Conservation (phyloP, 2,888 invertebrate species). For the Hemistola chrysoprasaria region DNA sequence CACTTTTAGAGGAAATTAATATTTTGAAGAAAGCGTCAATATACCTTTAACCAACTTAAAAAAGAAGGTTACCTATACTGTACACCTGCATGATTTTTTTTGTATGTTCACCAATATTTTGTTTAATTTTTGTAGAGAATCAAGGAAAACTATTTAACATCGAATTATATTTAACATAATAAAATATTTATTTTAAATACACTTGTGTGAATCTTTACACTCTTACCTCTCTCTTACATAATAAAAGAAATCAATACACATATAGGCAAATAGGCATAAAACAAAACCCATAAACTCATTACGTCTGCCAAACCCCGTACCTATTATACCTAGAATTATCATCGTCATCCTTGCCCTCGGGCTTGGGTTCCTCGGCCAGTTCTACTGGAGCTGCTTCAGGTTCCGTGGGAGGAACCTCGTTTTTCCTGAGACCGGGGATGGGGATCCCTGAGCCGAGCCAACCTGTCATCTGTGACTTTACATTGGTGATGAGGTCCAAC, state of each 20-base stretch:
- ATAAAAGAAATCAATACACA: slow-evolving; percentile 6
- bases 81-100: too few relatives aligned
- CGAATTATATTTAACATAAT: too few relatives aligned
- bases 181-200: too few relatives aligned
- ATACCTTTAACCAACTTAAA: too few relatives aligned
- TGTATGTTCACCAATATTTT: too few relatives aligned
- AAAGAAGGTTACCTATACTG: too few relatives aligned
- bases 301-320: slow-evolving; percentile 83
- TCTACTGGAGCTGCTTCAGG: slow-evolving; percentile 67
- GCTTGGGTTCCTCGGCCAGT: slow-evolving; percentile 64
- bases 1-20: too few relatives aligned
- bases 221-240: neutral
- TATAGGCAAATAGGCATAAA: slow-evolving; percentile 19
- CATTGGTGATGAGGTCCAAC: slow-evolving; percentile 92
- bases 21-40: too few relatives aligned
- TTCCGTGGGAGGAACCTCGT: slow-evolving; percentile 79
- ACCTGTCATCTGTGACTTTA: slow-evolving; percentile 92
- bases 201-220: too few relatives aligned
- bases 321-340: slow-evolving; percentile 93
- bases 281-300: slow-evolving; percentile 68
- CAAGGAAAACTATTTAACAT: too few relatives aligned
- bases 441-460: slow-evolving; percentile 91
- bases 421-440: slow-evolving; percentile 88
- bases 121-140: too few relatives aligned
- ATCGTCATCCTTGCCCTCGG: slow-evolving; percentile 88